phyloP scores from a whole-genome alignment of 2,797 vertebrate genomes.

The Valencia hispanica region DNA sequence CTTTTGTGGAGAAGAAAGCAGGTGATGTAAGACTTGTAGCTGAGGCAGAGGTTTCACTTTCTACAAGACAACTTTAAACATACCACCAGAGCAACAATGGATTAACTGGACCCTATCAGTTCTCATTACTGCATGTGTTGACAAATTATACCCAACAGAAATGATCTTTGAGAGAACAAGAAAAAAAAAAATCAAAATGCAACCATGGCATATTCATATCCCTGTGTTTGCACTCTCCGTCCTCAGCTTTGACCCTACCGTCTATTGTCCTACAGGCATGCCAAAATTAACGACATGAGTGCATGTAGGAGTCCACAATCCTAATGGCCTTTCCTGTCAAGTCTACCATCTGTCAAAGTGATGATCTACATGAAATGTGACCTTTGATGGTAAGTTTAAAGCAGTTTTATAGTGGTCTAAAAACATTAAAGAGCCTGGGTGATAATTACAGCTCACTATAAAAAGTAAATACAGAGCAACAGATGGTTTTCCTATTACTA shows the following conservation, averaged over 20 bases:
- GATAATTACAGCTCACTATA: slow-evolving; percentile 56
- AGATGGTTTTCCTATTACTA: slow-evolving; percentile 55
- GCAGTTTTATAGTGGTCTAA: not conserved
- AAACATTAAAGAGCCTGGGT: slow-evolving; percentile 60
- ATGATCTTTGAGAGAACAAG: not conserved
- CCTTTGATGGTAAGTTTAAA: slow-evolving; percentile 1
- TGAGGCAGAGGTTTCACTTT: too few species aligned
- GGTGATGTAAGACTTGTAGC: too few species aligned
- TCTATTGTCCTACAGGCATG: not conserved
- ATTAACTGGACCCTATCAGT: too few species aligned
- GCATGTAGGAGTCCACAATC: slow-evolving; percentile 40
- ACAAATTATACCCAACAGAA: not conserved
- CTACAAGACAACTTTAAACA: too few species aligned
- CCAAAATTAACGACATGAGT: slow-evolving; percentile 42
- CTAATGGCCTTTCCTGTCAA: slow-evolving; percentile 41
- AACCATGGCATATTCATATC: not conserved
- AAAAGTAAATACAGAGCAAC: slow-evolving; percentile 30
- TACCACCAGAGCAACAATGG: too few species aligned
- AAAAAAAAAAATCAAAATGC: not conserved
- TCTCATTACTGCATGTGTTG: not conserved
- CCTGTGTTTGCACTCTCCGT: not conserved
- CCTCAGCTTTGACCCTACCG: slow-evolving; percentile 22
- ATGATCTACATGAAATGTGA: slow-evolving; percentile 49
- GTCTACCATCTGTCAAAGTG: slow-evolving; percentile 54
- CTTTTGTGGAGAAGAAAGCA: too few species aligned